Base-by-base conservation (phyloP, 1,140 invertebrate species). In the Elymnias hypermnestra region DNA sequence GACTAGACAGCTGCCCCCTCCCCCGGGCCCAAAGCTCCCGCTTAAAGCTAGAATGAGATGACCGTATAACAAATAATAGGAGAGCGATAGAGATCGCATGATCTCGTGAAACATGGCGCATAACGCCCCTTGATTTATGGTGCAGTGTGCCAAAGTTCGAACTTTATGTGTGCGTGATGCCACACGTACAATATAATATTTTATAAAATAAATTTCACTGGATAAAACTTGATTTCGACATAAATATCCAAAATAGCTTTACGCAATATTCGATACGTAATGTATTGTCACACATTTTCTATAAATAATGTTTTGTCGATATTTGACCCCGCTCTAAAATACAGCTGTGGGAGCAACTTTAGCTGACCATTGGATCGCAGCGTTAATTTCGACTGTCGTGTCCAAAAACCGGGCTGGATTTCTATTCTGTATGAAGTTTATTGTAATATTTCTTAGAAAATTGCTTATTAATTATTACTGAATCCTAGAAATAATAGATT, bases 121-220 rank as follows among this genome's bases (percentile, higher is more conserved):
- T 85, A 86, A 86, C 86, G 83, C 86, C 83, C 83, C 83, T 81
- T 86, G 86, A 87, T 87, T 87, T 86, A 87, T 87, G 71, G 66
- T 74, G 43, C 55, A 79, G 73, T 77, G 69, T 81, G 78, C 81
- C 79, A 78, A 87, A 87, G 74, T 87, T 84, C 68, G 72, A 73
- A 76, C 50, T 83, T 78, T 83, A 74, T 73, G 81, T 76, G 73
- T 82, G 78, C 72, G 76, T 76, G 61, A 72, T 63, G 65, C 47
- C 57, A 63, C 53, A 59, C 54, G 56, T 63, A 55, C 57, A 49
- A 56, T 63, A 52, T 57, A 49, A 55, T 53, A 57, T 50, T 53
- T 61, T 37, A 43, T 37, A 45, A 52, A 40, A 52, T 45, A 45
- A 52, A 52, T 35, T 40, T 52, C 35, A 52, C 33, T 39, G 38